Evolutionary conservation across 2,888 invertebrate species (phyloP), one percentile per base, ranked within the genome.

Genomic region (Lasiommata megera): DNA sequence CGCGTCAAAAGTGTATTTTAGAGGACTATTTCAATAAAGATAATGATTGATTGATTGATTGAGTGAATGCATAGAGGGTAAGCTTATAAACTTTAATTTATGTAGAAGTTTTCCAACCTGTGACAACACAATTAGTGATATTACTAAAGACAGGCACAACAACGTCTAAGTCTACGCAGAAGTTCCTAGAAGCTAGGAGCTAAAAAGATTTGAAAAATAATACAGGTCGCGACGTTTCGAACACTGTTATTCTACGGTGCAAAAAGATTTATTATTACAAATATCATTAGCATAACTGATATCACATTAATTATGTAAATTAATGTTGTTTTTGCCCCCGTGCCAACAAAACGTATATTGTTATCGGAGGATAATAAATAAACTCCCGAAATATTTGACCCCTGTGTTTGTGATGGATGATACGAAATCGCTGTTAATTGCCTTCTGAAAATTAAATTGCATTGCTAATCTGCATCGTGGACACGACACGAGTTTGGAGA

Each of bases 281-380:
- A 50, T 31, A 16, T 41, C 31, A 52, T 40, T 40, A 29, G 11
- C 14, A 40, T 7, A 51, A n/a, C 51, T 8, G 51, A 40, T 38
- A 51, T n/a, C 67, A 71, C 79, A 82, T 83, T 84, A 78, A 84
- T 84, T 82, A 85, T 82, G 82, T 72, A 80, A 82, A 84, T 82
- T 79, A 72, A 70, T 75, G 71, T 73, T 77, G 73, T 78, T 80
- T 71, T 75, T 73, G 68, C 72, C 44, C 12, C 8, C 8, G 29
- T 16, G 38, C 34, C 53, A 18, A 23, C 48, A 54, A 54, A 54
- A 43, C 43, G 40, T 16, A 9, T 18, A 23, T 29, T 50, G 16
- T 44, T 57, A 54, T 55, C 54, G 6, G 44, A 37, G 46, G 54
- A 58, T 59, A 63, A 65, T 67, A 65, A 67, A 64, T 64, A 61